Conservation (phyloP, 2,888 invertebrate genomes). For the Creontiades dilutus region DNA sequence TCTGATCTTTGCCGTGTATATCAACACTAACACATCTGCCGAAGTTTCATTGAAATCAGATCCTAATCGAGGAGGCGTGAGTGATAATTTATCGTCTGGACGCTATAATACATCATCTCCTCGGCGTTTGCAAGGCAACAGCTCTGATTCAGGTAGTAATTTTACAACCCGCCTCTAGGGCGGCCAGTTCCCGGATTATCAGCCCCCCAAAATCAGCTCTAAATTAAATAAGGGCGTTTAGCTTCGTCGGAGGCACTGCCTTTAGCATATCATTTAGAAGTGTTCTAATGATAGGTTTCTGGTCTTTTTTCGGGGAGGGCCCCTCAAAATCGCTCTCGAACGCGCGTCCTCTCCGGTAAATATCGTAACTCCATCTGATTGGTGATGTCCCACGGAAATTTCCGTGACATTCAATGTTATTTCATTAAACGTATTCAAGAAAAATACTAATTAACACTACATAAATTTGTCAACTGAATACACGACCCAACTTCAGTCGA, state of each 20-base stretch:
- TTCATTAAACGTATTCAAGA: too few relatives aligned
- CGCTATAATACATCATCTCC: conserved; percentile 37
- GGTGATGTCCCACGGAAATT: too few relatives aligned
- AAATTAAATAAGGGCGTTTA: conserved; percentile 42
- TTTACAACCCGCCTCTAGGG: conserved; percentile 3
- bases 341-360: too few relatives aligned
- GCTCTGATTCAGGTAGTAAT: conserved; percentile 42
- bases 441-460: too few relatives aligned
- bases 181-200: background rate
- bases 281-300: conserved; percentile 21
- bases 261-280: background rate
- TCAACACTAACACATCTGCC: background rate
- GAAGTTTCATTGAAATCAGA: conserved; percentile 10
- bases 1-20: background rate
- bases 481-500: too few relatives aligned
- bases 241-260: conserved; percentile 14
- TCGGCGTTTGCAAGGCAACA: conserved; percentile 34
- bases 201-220: conserved; percentile 14
- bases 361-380: too few relatives aligned
- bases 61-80: conserved; percentile 42
- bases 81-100: background rate
- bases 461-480: too few relatives aligned
- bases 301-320: background rate
- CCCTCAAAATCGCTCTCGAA: too few relatives aligned
- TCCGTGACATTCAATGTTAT: too few relatives aligned